These are phyloP conservation scores for Tangara arthus DNA, from an alignment of 2,797 vertebrate genomes.

Conservation along the genomic window DNA sequence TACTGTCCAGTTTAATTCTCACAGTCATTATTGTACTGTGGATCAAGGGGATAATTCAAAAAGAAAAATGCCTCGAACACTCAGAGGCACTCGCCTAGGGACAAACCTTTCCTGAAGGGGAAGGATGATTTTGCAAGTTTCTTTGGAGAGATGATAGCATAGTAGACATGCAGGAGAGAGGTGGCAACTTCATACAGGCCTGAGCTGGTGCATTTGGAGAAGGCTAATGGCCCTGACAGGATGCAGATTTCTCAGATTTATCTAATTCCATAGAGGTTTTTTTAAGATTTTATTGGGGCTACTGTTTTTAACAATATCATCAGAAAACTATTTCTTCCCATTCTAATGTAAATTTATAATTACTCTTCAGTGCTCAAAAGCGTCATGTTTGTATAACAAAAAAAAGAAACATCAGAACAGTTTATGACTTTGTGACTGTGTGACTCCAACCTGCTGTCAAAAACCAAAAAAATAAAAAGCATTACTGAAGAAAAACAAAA, in stretches of 20 bases:
- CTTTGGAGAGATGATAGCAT: neutral
- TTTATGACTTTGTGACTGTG: neutral
- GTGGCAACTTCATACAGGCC: neutral
- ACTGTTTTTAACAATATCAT: neutral
- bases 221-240: neutral
- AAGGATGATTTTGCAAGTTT: rapidly evolving
- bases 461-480: neutral
- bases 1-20: neutral
- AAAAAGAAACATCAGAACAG: neutral
- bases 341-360: neutral
- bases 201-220: neutral
- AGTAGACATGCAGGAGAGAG: neutral
- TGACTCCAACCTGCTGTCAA: neutral
- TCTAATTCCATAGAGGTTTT: neutral
- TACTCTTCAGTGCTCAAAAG: neutral
- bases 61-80: neutral
- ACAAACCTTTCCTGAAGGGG: neutral
- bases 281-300: neutral
- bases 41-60: neutral
- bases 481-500: too few species aligned
- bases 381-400: neutral
- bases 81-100: neutral
- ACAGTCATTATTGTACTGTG: neutral
- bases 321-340: neutral
- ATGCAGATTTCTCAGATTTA: neutral